phyloP scores from a whole-genome alignment of 2,797 vertebrate genomes.

The Melanotaenia parkinsoni region DNA sequence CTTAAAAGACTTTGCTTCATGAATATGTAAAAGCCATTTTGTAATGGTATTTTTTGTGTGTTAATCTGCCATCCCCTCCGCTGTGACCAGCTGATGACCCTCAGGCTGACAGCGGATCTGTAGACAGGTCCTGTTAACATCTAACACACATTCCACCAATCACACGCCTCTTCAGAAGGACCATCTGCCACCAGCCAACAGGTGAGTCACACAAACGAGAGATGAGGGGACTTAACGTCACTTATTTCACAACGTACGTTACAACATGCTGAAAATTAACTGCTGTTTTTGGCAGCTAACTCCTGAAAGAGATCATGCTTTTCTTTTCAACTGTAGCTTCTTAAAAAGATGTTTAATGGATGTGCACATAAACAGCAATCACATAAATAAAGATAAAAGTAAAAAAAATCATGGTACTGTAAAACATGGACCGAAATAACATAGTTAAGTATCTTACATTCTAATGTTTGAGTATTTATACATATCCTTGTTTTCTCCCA shows the following conservation, averaged over 20 bases:
- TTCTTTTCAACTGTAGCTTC: background rate
- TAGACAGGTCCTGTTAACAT: conserved; percentile 26
- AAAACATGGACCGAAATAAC: background rate
- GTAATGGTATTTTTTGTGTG: background rate
- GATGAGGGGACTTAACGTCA: background rate
- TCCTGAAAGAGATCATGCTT: background rate
- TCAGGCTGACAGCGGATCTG: conserved; percentile 4
- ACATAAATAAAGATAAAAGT: background rate
- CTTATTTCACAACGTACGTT: background rate
- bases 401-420: background rate
- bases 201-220: conserved; percentile 25
- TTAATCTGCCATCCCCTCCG: background rate
- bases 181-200: conserved; percentile 17
- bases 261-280: background rate
- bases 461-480: background rate
- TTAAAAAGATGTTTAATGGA: background rate
- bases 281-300: background rate
- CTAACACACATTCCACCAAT: conserved; percentile 47
- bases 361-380: background rate
- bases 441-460: background rate
- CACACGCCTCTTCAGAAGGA: conserved; percentile 3
- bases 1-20: background rate
- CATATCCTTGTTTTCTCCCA: background rate
- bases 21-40: background rate
- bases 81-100: conserved; percentile 12